phyloP scores from a whole-genome alignment of 2,113 vertebrate species.

The Etheostoma spectabile region DNA sequence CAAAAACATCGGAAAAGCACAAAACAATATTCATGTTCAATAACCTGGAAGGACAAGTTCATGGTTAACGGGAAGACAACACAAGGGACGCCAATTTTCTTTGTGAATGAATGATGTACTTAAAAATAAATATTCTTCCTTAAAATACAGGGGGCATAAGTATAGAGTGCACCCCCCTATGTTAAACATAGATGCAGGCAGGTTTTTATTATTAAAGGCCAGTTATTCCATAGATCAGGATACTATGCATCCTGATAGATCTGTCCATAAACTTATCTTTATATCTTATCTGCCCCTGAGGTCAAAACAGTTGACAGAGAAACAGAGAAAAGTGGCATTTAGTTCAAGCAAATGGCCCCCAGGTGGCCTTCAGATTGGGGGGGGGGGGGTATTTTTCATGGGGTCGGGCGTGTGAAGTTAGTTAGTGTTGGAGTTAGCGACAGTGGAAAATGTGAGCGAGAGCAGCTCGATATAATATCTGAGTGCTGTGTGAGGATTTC shows the following conservation, averaged over 20 bases:
- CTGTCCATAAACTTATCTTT: constrained; percentile 9
- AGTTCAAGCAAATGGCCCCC: constrained; percentile 23
- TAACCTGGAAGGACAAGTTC: too few species aligned
- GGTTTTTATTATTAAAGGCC: too few species aligned
- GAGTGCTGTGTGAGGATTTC: constrained; percentile 58
- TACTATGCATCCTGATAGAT: neutral
- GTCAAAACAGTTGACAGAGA: constrained; percentile 8
- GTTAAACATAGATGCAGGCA: too few species aligned
- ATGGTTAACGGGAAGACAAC: too few species aligned
- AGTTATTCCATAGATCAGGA: too few species aligned
- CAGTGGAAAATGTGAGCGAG: constrained; percentile 67
- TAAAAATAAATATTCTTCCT: too few species aligned
- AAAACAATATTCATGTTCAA: too few species aligned
- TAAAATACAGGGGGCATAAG: too few species aligned
- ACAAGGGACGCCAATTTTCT: too few species aligned
- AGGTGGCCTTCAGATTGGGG: constrained; percentile 44
- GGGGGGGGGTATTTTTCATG: constrained; percentile 56
- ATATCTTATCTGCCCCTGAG: constrained; percentile 8
- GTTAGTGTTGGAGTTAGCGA: constrained; percentile 55
- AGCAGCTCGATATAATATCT: constrained; percentile 56
- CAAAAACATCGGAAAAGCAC: too few species aligned
- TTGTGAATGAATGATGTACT: too few species aligned
- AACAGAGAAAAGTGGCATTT: constrained; percentile 34
- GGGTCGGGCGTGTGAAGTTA: constrained; percentile 48
- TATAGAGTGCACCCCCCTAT: too few species aligned